These are phyloP conservation scores for Cacatua alba DNA, from an alignment of 2,113 vertebrate genomes.

Conservation along the genomic window DNA sequence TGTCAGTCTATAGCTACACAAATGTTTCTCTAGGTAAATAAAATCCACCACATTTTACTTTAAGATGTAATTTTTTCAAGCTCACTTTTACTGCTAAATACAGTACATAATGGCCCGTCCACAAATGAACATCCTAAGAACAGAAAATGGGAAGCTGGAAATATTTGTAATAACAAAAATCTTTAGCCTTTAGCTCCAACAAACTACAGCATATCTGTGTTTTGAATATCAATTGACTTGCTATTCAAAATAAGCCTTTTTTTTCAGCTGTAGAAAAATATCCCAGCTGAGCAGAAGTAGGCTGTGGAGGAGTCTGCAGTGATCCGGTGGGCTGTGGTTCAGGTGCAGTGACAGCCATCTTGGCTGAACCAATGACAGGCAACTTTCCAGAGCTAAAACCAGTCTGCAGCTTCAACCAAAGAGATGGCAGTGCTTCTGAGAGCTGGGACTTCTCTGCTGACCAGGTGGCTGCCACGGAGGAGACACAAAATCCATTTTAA, in stretches of 20 bases:
- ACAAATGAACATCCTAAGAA: background rate
- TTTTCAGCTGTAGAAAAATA: background rate
- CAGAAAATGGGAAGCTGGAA: background rate
- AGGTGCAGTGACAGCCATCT: background rate
- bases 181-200: background rate
- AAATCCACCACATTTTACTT: slow-evolving; percentile 52
- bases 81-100: slow-evolving; percentile 23
- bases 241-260: background rate
- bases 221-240: background rate
- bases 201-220: background rate
- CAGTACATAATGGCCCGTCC: background rate
- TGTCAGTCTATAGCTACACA: background rate
- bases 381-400: background rate
- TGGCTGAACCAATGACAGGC: background rate
- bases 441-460: background rate
- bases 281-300: background rate
- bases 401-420: background rate
- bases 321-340: rapidly evolving
- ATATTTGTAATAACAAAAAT: background rate
- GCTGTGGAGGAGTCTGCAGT: background rate
- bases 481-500: background rate
- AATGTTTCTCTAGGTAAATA: slow-evolving; percentile 35
- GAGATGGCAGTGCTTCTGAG: background rate
- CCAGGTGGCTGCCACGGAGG: background rate
- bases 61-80: slow-evolving; percentile 52